Evolutionary conservation across 2,113 vertebrate genomes (phyloP), one percentile per base, ranked within the genome.

Genomic region (Melospiza georgiana): DNA sequence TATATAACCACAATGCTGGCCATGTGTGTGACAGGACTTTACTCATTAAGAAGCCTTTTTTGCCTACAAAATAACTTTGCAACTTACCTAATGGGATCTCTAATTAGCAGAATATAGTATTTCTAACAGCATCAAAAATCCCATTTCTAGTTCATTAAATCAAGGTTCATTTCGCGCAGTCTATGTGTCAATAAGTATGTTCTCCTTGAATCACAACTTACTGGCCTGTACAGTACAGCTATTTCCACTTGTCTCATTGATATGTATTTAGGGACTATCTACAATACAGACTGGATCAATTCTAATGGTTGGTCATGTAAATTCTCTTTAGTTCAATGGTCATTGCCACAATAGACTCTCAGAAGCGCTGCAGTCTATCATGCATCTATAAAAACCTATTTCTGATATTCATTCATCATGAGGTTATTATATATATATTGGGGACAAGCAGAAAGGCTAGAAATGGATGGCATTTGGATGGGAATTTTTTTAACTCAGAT

Each of bases 161-260:
- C 2, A 17, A 68, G 31, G 39, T 86, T 95, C 48, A 63, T 76
- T 95, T 82, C 86, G 48, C 59, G 63, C 10, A 62, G 48, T 28
- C 63, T 74, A 6, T 71, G 11, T 80, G 57, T 88, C 95, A 95
- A 93, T 86, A 95, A 71, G 55, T 80, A 77, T 5, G 17, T 84
- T 76, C 74, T 48, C 71, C 51, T 83, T 90, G 94, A 93, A 95
- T 66, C 68, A 91, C 58, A 90, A 15, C 35, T 87, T 91, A 83
- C 27, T 77, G 91, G 72, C 59, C 68, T 88, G n/a, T 80, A 61
- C 55, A 41, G 75, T 84, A 67, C 30, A 88, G 82, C 51, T 52
- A 81, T 88, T 94, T 88, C 93, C 87, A 95, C 91, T 77, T 91
- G 68, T 95, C 93, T 92, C 61, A 52, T 71, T 91, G 68, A 93